phyloP scores from a whole-genome alignment of 2,797 vertebrate species.

The Rhyacichthys aspro region DNA sequence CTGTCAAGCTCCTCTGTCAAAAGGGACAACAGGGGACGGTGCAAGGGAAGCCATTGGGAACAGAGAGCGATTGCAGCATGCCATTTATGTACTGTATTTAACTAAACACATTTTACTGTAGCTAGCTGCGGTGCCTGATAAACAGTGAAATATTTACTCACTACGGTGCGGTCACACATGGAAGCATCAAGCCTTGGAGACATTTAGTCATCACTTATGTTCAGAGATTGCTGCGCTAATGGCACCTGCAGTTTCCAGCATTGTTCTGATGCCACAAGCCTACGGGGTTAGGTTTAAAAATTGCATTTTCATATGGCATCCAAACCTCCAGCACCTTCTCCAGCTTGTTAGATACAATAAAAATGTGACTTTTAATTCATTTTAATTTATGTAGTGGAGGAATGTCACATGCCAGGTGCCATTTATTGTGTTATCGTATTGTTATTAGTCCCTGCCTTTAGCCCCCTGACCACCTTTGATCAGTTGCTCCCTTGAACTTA shows the following conservation, averaged over 20 bases:
- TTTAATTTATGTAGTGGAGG: no score
- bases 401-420: no score
- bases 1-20: constrained; percentile 72
- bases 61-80: constrained; percentile 42
- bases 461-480: no score
- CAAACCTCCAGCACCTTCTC: no score
- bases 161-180: constrained; percentile 58
- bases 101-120: constrained; percentile 53
- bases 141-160: constrained; percentile 60
- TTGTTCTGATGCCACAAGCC: constrained; percentile 15
- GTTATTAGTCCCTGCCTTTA: no score
- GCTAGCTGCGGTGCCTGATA: constrained; percentile 58
- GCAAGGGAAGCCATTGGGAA: constrained; percentile 50
- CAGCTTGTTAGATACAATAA: no score
- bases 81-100: constrained; percentile 59
- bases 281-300: background rate
- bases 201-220: constrained; percentile 67
- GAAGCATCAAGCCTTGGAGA: constrained; percentile 60
- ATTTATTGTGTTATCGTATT: no score
- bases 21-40: constrained; percentile 66
- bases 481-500: no score
- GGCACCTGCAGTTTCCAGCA: constrained; percentile 55
- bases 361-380: no score
- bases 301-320: background rate
- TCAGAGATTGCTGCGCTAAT: constrained; percentile 54